Percentiles rank a stretch among this genome's conserved stretches.
phyloP scores from a whole-genome alignment of 2,113 vertebrate genomes.

The Rhineura floridana region DNA sequence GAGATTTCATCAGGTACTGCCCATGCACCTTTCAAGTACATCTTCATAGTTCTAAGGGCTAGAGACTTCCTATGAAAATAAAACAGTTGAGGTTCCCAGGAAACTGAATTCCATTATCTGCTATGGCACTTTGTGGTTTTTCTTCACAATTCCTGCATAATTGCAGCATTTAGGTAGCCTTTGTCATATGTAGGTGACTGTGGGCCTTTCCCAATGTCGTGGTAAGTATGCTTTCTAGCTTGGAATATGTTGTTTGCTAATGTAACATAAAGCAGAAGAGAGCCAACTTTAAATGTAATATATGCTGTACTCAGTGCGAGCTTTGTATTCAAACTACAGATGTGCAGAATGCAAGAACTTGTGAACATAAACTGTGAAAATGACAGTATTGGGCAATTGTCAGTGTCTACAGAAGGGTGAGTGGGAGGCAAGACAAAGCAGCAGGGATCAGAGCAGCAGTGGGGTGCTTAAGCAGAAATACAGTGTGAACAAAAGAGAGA shows the following conservation, averaged over 20 bases:
- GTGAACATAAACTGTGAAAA: neutral
- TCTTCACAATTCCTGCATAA: neutral
- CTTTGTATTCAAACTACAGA: neutral
- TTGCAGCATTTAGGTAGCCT: neutral
- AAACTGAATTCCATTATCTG: neutral
- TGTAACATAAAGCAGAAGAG: neutral
- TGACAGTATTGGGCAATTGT: neutral
- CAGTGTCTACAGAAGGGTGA: no score
- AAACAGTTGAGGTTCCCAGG: neutral
- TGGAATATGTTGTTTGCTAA: neutral
- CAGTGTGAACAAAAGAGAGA: no score
- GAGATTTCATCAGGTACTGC: no score
- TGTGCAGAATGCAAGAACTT: neutral
- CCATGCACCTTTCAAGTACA: no score
- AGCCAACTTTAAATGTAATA: neutral
- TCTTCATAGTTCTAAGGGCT: no score
- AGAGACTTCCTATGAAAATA: no score
- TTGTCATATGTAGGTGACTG: neutral
- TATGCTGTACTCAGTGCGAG: neutral
- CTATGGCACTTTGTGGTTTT: neutral
- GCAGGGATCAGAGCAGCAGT: no score
- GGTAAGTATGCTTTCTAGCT: neutral
- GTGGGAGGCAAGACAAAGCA: no score
- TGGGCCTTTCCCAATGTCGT: neutral
- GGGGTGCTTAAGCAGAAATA: no score